Evolutionary conservation across 2,888 invertebrate genomes (phyloP).

Genomic region (Lochmaea crataegi): DNA sequence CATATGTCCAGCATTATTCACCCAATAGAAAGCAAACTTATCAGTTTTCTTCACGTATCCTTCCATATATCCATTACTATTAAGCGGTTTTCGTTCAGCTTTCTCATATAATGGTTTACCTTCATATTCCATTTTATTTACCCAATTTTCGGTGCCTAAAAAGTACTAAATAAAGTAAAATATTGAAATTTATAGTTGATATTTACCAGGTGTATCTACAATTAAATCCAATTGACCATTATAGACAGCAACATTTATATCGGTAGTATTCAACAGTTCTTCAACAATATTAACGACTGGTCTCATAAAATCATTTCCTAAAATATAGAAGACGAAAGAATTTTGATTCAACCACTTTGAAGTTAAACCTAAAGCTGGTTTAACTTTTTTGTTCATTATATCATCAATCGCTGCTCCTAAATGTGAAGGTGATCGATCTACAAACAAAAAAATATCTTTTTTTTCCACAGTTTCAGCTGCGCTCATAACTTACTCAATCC

Average conservation of each 20-base stretch:
- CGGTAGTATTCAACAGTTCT: slow-evolving; percentile 74
- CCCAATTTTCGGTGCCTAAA: slow-evolving; percentile 69
- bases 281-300: slow-evolving; percentile 80
- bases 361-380: slow-evolving; percentile 71
- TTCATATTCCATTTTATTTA: slow-evolving; percentile 69
- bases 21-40: slow-evolving; percentile 82
- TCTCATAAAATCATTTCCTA: slow-evolving; percentile 76
- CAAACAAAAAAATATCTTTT: neutral
- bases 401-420: slow-evolving; percentile 12
- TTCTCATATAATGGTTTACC: slow-evolving; percentile 70
- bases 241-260: slow-evolving; percentile 76
- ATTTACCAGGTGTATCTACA: slow-evolving; percentile 79
- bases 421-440: neutral
- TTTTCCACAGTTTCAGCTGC: no score
- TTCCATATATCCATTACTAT: slow-evolving; percentile 73
- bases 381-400: slow-evolving; percentile 81
- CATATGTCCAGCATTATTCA: slow-evolving; percentile 84
- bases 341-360: slow-evolving; percentile 60
- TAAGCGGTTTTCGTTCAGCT: slow-evolving; percentile 70
- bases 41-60: slow-evolving; percentile 78
- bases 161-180: neutral
- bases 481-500: neutral
- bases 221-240: slow-evolving; percentile 88
- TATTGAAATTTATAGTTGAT: neutral
- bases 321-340: slow-evolving; percentile 69